phyloP scores from a whole-genome alignment of 1,140 invertebrate species.

The Leptinotarsa lineolata region DNA sequence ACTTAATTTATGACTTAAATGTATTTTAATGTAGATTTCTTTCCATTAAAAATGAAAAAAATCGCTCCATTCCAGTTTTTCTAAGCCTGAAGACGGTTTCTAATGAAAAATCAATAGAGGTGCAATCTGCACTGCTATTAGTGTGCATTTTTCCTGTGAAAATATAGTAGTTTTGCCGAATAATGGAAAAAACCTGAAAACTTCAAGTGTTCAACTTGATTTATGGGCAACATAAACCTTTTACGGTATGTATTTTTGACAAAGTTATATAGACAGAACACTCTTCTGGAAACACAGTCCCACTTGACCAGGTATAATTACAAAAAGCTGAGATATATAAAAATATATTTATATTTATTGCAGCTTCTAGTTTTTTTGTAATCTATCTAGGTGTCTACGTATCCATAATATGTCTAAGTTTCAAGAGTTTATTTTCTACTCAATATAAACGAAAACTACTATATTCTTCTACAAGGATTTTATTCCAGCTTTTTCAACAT shows the following conservation, averaged over 20 bases:
- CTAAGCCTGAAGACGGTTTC: conserved; percentile 4
- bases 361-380: neutral
- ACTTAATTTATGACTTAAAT: conserved; percentile 15
- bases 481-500: conserved; percentile 8
- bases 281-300: neutral
- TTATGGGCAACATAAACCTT: too few species aligned
- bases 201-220: too few species aligned
- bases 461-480: neutral
- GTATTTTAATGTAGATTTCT: conserved; percentile 13
- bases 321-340: neutral
- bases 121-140: neutral
- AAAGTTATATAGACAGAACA: too few species aligned
- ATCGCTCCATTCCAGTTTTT: conserved; percentile 15
- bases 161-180: conserved; percentile 14
- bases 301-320: neutral
- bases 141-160: conserved; percentile 11
- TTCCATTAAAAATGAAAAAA: conserved; percentile 13
- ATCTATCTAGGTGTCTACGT: neutral
- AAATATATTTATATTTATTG: neutral
- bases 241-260: too few species aligned
- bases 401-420: neutral
- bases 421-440: conserved; percentile 15
- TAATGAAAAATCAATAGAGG: neutral
- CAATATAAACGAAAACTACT: neutral
- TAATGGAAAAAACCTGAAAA: neutral